These are phyloP conservation scores for Sparus aurata DNA, from an alignment of 2,797 vertebrate genomes.

Conservation along the genomic window DNA sequence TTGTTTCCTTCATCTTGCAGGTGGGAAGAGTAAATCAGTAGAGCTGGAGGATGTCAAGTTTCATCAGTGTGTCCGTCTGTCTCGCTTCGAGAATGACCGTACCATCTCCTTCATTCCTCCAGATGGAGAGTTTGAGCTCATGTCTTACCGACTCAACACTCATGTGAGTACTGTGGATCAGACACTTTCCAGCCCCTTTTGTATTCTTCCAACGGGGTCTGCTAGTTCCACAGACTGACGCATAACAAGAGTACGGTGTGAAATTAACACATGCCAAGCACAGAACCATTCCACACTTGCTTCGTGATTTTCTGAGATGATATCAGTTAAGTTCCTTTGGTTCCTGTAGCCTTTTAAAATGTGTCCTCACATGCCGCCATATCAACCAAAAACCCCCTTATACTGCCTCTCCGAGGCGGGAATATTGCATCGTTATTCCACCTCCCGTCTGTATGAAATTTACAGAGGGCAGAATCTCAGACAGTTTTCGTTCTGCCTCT, in stretches of 20 bases:
- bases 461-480: too few species aligned
- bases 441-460: too few species aligned
- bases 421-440: too few species aligned
- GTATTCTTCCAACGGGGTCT: neutral
- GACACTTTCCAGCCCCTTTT: neutral
- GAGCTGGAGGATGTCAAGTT: conserved; percentile 97
- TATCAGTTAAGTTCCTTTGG: neutral
- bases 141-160: conserved; percentile 95
- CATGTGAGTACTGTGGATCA: conserved; percentile 85
- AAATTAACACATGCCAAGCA: neutral
- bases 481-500: too few species aligned
- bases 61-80: conserved; percentile 95
- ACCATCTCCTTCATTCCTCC: conserved; percentile 97
- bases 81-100: conserved; percentile 95
- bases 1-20: conserved; percentile 70
- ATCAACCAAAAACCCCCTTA: neutral
- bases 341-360: neutral
- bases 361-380: neutral
- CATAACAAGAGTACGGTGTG: neutral
- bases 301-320: neutral
- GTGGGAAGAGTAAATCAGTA: conserved; percentile 96
- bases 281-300: neutral
- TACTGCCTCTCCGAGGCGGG: too few species aligned
- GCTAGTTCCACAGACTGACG: neutral
- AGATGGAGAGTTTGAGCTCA: conserved; percentile 95